Percentiles rank a stretch among this genome's conserved stretches.
Evolutionary conservation across 2,888 invertebrate genomes (phyloP).

Genomic region (Drosophila meridionalis): DNA sequence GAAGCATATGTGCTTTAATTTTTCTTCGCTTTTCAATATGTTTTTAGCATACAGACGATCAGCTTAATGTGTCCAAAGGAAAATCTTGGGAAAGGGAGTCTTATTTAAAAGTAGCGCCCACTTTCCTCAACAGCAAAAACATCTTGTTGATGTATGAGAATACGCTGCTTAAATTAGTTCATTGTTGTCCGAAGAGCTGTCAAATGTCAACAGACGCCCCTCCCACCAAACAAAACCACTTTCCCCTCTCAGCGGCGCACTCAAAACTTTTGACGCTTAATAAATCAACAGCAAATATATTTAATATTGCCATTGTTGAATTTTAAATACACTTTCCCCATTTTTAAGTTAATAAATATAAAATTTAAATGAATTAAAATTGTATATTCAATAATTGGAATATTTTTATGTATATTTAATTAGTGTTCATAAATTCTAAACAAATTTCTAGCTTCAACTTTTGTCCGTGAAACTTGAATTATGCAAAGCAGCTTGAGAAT

Average conservation of each 20-base stretch:
- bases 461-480: too few relatives aligned
- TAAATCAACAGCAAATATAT: slow-evolving; percentile 24
- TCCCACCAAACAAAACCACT: not conserved
- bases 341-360: not conserved
- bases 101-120: slow-evolving; percentile 14
- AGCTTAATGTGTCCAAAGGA: slow-evolving; percentile 58
- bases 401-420: not conserved
- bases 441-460: not conserved
- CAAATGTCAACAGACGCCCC: slow-evolving; percentile 59
- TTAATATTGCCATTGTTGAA: slow-evolving; percentile 5
- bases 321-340: not conserved
- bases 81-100: slow-evolving; percentile 10
- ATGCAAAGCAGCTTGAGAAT: not conserved
- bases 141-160: slow-evolving; percentile 65
- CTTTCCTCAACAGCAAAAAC: slow-evolving; percentile 23
- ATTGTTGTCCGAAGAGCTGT: slow-evolving; percentile 73
- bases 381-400: not conserved
- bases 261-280: slow-evolving; percentile 26
- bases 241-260: slow-evolving; percentile 3
- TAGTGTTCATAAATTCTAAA: not conserved
- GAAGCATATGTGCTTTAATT: slow-evolving; percentile 64
- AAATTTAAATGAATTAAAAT: not conserved
- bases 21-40: slow-evolving; percentile 57
- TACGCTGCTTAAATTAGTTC: slow-evolving; percentile 73
- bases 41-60: slow-evolving; percentile 64